Percentiles rank a stretch among this genome's conserved stretches.
Evolutionary conservation across 2,888 invertebrate species (phyloP).

Genomic region (Endomychus coccineus): DNA sequence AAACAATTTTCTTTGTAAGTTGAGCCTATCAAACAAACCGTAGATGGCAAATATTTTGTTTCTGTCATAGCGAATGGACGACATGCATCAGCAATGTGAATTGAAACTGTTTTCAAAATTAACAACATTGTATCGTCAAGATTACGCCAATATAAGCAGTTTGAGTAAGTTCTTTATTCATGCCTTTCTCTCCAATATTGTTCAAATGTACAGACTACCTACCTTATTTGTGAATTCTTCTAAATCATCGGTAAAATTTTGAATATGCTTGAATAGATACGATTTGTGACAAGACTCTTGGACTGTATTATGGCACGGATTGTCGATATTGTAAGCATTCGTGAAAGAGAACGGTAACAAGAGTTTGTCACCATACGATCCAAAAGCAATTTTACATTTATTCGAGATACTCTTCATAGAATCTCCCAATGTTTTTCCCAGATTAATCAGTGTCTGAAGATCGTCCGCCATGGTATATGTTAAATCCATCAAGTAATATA

Average conservation of each 20-base stretch:
- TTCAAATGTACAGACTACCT: slow-evolving; percentile 5
- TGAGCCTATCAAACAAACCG: too few relatives aligned
- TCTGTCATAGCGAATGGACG: too few relatives aligned
- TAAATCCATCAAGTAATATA: slow-evolving; percentile 87
- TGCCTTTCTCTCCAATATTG: too few relatives aligned
- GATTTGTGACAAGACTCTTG: slow-evolving; percentile 61
- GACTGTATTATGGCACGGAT: slow-evolving; percentile 55
- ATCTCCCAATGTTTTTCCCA: slow-evolving; percentile 54
- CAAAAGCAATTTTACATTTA: slow-evolving; percentile 68
- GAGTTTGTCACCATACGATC: slow-evolving; percentile 73
- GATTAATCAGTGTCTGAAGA: slow-evolving; percentile 65
- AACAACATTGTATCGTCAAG: too few relatives aligned
- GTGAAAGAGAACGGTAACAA: slow-evolving; percentile 62
- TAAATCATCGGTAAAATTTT: slow-evolving; percentile 53
- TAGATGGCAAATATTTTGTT: too few relatives aligned
- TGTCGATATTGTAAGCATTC: slow-evolving; percentile 41
- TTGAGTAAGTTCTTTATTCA: too few relatives aligned
- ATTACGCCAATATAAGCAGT: too few relatives aligned
- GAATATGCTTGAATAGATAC: slow-evolving; percentile 73
- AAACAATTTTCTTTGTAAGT: too few relatives aligned
- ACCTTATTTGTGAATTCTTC: slow-evolving; percentile 45
- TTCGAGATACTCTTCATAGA: slow-evolving; percentile 59
- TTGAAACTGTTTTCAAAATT: too few relatives aligned
- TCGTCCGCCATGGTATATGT: slow-evolving; percentile 87
- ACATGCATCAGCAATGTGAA: too few relatives aligned